Conservation (phyloP, 1,140 invertebrate species). For the Caenorhabditis tropicalis region DNA sequence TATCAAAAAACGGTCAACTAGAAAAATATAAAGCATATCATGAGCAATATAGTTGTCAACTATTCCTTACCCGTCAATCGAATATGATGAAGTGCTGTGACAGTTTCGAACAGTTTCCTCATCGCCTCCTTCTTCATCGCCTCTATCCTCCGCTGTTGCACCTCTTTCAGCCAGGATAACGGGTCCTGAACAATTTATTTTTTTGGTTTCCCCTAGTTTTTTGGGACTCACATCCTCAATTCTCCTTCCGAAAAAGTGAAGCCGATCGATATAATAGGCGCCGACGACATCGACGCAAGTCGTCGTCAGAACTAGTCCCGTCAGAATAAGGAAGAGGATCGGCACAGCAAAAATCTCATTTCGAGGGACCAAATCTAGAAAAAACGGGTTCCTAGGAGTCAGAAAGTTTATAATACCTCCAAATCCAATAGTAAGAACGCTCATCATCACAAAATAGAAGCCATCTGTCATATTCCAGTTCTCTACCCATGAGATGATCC, state of each 20-base stretch:
- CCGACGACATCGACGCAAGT: conserved; percentile 71
- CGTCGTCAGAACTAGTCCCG: conserved; percentile 67
- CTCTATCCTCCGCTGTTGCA: conserved; percentile 70
- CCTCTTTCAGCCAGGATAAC: conserved; percentile 70
- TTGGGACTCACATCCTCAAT: conserved; percentile 64
- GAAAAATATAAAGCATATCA: no score
- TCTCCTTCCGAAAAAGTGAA: conserved; percentile 70
- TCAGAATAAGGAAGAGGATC: conserved; percentile 62
- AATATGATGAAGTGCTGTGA: conserved; percentile 68
- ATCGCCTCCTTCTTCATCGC: conserved; percentile 72
- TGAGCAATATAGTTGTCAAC: background rate
- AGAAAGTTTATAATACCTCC: conserved; percentile 58
- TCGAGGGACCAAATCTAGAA: conserved; percentile 66
- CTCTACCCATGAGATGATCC: conserved; percentile 66
- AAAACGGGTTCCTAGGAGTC: background rate
- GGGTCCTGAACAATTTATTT: conserved; percentile 61
- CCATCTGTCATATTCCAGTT: conserved; percentile 63
- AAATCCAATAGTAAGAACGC: conserved; percentile 70
- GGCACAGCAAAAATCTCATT: conserved; percentile 66
- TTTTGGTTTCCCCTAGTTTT: background rate
- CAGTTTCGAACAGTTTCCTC: conserved; percentile 71
- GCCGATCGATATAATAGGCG: conserved; percentile 70
- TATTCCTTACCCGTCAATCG: conserved; percentile 57
- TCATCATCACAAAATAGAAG: conserved; percentile 72
- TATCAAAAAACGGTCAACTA: no score